Evolutionary conservation across 2,888 invertebrate genomes (phyloP), one percentile per base, ranked within the genome.

Genomic region (Glomeris marginata): DNA sequence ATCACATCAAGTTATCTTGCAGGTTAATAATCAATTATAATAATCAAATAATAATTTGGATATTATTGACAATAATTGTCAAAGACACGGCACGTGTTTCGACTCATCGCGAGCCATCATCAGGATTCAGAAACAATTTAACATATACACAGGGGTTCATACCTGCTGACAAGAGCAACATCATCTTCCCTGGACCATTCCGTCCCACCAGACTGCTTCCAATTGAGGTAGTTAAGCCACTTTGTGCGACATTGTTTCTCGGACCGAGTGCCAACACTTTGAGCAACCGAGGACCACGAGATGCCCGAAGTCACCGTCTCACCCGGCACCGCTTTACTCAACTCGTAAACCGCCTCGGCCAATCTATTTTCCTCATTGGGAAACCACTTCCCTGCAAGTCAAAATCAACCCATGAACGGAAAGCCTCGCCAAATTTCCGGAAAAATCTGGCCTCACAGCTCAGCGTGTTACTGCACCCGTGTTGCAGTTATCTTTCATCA

Each of bases 161-260:
- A 69, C 70, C 64, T 68, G 47, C 63, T 56, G 40, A 70, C 62
- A 34, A 70, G 63, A 34, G 63, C 60, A n/a, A 66, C 60, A 54
- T 70, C 69, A 59, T 71, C 70, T 21, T 66, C 63, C 34, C 66
- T 57, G 2, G 67, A 68, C 70, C 70, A 70, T 40, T 68, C 66
- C 6, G 65, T 60, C 1, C 69, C 70, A 8, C 69, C 69, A 45
- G 63, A 63, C 55, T 66, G 64, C 53, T 70, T 70, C 70, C 70
- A 70, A 60, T 69, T 69, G 40, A 70, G 62, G 54, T 67, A 69
- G 58, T 70, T 70, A 20, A 70, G 62, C 71, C 71, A 71, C 56
- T 71, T 71, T n/a, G 69, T 69, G 8, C 71, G 62, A 56, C 71
- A 71, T 58, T 70, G 71, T 53, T 70, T 70, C 57, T 70, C 71